Evolutionary conservation across 2,797 vertebrate species (phyloP).

Genomic region (Channallabes apus): DNA sequence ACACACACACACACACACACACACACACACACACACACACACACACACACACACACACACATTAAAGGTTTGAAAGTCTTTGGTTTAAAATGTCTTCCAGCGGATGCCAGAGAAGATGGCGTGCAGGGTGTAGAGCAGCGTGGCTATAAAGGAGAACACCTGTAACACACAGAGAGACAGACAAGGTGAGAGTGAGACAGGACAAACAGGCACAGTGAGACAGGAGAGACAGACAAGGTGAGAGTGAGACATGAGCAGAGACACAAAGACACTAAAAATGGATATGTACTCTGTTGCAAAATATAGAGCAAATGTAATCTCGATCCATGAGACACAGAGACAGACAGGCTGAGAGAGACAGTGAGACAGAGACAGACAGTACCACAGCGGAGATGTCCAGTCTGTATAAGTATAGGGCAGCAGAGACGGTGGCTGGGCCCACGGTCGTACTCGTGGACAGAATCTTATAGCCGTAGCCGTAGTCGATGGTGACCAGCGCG

Average conservation of each 20-base stretch:
- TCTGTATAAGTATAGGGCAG: conserved; percentile 49
- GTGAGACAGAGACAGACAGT: background rate
- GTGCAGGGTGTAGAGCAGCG: conserved; percentile 73
- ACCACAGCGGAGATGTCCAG: conserved; percentile 74
- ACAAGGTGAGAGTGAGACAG: background rate
- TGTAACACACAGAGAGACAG: conserved; percentile 46
- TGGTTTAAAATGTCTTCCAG: conserved; percentile 71
- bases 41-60: too few species aligned
- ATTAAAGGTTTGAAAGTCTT: background rate
- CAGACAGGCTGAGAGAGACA: background rate
- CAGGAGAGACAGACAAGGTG: background rate
- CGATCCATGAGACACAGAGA: background rate
- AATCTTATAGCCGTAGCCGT: accelerated
- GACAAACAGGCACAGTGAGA: background rate
- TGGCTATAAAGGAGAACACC: conserved; percentile 72
- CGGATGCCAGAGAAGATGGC: conserved; percentile 72
- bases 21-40: background rate
- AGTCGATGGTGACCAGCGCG: conserved; percentile 62
- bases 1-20: background rate
- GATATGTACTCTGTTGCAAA: too few species aligned
- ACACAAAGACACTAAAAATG: too few species aligned
- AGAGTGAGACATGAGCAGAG: background rate
- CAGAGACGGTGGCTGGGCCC: accelerated
- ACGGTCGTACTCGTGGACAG: too few species aligned
- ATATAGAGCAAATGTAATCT: too few species aligned